Evolutionary conservation across 2,113 vertebrate species (phyloP).

Genomic region (Urocitellus parryii): DNA sequence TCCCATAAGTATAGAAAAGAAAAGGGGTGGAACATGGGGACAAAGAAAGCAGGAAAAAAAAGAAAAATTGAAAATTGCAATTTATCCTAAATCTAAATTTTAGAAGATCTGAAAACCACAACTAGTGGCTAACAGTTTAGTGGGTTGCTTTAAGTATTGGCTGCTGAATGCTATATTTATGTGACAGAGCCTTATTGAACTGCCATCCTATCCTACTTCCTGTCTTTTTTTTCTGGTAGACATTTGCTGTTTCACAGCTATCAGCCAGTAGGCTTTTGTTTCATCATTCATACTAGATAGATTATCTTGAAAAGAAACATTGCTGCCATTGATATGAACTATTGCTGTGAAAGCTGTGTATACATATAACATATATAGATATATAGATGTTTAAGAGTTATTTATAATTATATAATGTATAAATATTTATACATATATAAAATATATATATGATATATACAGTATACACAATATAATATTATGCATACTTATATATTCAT

Average conservation of each 20-base stretch:
- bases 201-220: not conserved
- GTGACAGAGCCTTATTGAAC: not conserved
- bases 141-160: not conserved
- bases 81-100: not conserved
- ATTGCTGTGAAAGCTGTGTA: not conserved
- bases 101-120: not conserved
- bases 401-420: not conserved
- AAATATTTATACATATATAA: too few relatives aligned
- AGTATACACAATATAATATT: not conserved
- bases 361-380: not conserved
- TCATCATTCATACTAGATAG: not conserved
- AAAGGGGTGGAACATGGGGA: not conserved
- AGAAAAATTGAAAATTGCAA: not conserved
- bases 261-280: conserved; percentile 5
- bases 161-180: not conserved
- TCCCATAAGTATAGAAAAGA: not conserved
- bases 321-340: conserved; percentile 29
- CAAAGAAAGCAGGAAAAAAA: not conserved
- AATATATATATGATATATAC: not conserved
- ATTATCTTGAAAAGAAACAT: conserved; percentile 58
- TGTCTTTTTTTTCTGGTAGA: not conserved
- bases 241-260: conserved; percentile 59
- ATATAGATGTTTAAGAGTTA: not conserved
- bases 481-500: not conserved
- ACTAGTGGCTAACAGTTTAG: not conserved